Base-by-base conservation (phyloP, 1,140 invertebrate genomes). In the Drosophila neocordata region DNA sequence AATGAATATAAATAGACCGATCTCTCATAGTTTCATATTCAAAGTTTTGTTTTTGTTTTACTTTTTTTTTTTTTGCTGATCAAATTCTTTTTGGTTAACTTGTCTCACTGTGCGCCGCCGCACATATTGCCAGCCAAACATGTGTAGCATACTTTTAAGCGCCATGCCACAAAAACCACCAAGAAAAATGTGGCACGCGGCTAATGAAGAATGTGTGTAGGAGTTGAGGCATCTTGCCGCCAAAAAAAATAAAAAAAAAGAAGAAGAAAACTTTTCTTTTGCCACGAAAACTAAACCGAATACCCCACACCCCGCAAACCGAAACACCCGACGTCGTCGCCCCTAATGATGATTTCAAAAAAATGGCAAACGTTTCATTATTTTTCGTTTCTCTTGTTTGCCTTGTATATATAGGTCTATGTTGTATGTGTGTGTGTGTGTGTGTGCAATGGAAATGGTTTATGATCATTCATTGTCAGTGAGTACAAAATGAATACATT, bases 121-220 rank as follows among this genome's bases (percentile, higher is more conserved):
- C 41, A 4, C 15, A 48, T 11, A 4, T 4, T 20, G 9, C 34
- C 35, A 44, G 38, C 48, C 58, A 34, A 38, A 34, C 11, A 38
- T 27, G 44, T 64, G 55, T 65, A 73, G 71, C 72, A 75, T 35
- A 75, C 66, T 76, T 76, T 69, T 11, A 34, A 66, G 60, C 60
- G 71, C 22, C 18, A 15, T 48, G 55, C 62, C 61, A 37, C 71
- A 41, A 72, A 34, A 67, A 74, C 72, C 59, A 57, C 44, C 59
- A 44, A 76, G 73, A 76, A 70, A 76, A 76, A 76, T 77, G 73
- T 77, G 74, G 34, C 73, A 76, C 65, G 73, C 73, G 65, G 73
- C 73, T 76, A 76, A 76, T 76, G 73, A 76, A 76, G 73, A 76
- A 76, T 76, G 73, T 77, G 74, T 77, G 74, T 77, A 13, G 38